Percentiles rank a stretch among this genome's conserved stretches.
These are phyloP conservation scores for Peromyscus attwateri DNA, from an alignment of 2,797 vertebrate genomes.

Conservation along the genomic window DNA sequence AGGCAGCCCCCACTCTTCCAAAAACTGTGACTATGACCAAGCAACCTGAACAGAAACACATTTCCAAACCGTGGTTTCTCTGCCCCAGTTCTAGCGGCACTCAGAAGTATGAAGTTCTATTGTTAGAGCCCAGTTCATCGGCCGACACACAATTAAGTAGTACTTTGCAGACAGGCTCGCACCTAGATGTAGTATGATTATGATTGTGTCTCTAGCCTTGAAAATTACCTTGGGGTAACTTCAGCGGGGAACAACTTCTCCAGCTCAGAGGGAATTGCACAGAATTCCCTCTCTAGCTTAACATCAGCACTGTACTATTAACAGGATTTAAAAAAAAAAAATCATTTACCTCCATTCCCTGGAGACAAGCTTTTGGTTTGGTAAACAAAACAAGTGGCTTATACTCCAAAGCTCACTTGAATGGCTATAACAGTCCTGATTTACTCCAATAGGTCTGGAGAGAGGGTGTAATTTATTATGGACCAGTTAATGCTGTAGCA, in stretches of 20 bases:
- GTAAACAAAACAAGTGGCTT: slow-evolving; percentile 75
- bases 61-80: slow-evolving; percentile 6
- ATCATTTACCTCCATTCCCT: slow-evolving; percentile 53
- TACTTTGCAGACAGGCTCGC: background rate
- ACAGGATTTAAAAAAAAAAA: slow-evolving; percentile 46
- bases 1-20: background rate
- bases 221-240: slow-evolving; percentile 3
- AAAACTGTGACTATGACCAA: background rate
- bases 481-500: slow-evolving; percentile 88
- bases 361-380: slow-evolving; percentile 59
- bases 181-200: background rate
- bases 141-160: background rate
- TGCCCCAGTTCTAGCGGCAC: background rate
- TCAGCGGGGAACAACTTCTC: background rate
- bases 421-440: slow-evolving; percentile 77
- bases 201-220: background rate
- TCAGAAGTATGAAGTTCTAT: background rate
- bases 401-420: slow-evolving; percentile 77
- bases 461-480: slow-evolving; percentile 86
- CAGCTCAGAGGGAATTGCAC: background rate
- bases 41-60: background rate
- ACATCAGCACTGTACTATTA: slow-evolving; percentile 43
- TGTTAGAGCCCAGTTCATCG: background rate
- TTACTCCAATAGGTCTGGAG: slow-evolving; percentile 82
- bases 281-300: slow-evolving; percentile 32